Evolutionary conservation across 2,113 vertebrate species (phyloP).

Genomic region (Oreochromis niloticus): DNA sequence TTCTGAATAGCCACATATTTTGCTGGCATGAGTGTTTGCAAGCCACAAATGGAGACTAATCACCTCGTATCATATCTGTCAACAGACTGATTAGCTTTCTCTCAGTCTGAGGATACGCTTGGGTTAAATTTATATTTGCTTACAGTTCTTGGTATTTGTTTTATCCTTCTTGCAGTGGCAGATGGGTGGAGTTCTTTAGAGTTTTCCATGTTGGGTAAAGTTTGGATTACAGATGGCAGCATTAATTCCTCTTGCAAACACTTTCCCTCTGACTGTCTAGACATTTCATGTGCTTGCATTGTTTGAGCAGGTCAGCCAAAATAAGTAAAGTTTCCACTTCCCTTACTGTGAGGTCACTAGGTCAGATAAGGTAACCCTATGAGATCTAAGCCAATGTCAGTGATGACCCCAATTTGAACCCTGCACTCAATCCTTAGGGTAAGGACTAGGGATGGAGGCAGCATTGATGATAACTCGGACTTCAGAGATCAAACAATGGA

Average conservation of each 20-base stretch:
- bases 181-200: slow-evolving; percentile 9
- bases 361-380: neutral
- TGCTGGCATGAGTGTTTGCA: neutral
- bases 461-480: neutral
- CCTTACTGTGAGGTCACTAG: neutral
- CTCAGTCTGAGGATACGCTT: neutral
- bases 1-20: neutral
- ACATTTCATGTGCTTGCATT: neutral
- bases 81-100: neutral
- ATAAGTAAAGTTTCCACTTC: neutral
- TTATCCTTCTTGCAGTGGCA: neutral
- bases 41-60: slow-evolving; percentile 25
- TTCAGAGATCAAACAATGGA: neutral
- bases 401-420: neutral
- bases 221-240: slow-evolving; percentile 25
- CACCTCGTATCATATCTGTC: neutral
- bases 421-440: neutral
- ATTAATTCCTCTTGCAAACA: slow-evolving; percentile 6
- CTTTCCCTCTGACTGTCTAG: neutral
- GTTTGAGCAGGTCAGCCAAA: neutral
- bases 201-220: slow-evolving; percentile 7
- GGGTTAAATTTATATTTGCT: slow-evolving; percentile 4
- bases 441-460: neutral
- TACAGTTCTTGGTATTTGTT: slow-evolving; percentile 12
- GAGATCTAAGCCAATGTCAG: neutral